Percentiles rank a stretch among this genome's conserved stretches.
phyloP scores from a whole-genome alignment of 2,113 vertebrate species.

The Engystomops pustulosus region DNA sequence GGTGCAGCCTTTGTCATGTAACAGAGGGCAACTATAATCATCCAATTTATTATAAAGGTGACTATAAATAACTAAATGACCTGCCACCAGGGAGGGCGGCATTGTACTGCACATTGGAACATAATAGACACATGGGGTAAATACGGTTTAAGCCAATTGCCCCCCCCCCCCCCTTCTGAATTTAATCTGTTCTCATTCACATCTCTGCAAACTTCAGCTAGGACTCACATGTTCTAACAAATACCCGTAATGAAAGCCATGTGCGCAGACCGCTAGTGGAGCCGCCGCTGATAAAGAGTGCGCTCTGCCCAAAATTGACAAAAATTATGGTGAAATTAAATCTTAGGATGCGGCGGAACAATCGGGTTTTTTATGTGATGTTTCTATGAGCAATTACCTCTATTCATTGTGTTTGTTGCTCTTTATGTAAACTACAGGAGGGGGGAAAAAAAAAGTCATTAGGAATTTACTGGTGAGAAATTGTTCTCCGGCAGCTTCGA shows the following conservation, averaged over 20 bases:
- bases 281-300: slow-evolving; percentile 5
- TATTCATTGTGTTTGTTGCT: slow-evolving; percentile 47
- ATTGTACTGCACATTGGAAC: too few relatives aligned
- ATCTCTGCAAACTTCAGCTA: neutral
- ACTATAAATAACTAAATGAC: neutral
- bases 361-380: slow-evolving; percentile 36
- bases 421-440: slow-evolving; percentile 20
- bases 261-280: slow-evolving; percentile 17
- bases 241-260: slow-evolving; percentile 25
- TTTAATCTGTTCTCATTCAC: slow-evolving; percentile 19
- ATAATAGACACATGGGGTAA: neutral
- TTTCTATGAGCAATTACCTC: slow-evolving; percentile 51
- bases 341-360: slow-evolving; percentile 41
- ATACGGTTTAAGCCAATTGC: neutral
- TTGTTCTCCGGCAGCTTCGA: slow-evolving; percentile 12
- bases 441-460: slow-evolving; percentile 18
- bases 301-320: slow-evolving; percentile 42
- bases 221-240: slow-evolving; percentile 7
- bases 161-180: neutral
- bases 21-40: neutral
- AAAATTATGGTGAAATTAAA: slow-evolving; percentile 46
- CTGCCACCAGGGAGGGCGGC: too few relatives aligned
- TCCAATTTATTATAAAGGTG: neutral
- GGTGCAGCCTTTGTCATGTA: too few relatives aligned
- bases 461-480: slow-evolving; percentile 35